A percentile compares a stretch with the other conserved stretches of the same genome.
Evolutionary conservation across 2,888 invertebrate genomes (phyloP).

Genomic region (Limnephilus auricula): DNA sequence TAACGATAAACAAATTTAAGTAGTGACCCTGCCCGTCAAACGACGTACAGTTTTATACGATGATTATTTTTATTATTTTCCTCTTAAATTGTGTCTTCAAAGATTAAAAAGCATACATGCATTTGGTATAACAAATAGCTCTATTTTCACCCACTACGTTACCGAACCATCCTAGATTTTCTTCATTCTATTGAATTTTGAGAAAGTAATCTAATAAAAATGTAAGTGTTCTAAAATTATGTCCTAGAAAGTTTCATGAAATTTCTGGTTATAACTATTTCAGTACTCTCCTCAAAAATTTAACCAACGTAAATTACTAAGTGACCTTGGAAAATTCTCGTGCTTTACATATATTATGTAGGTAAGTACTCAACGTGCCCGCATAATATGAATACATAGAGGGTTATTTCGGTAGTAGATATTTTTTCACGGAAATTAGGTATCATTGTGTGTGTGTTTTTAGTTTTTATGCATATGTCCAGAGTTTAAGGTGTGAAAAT

Average conservation of each 20-base stretch:
- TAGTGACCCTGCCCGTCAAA: neutral
- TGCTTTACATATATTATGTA: neutral
- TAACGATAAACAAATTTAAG: no score
- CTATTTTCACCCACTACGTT: no score
- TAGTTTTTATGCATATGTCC: neutral
- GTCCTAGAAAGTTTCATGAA: neutral
- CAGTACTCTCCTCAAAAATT: neutral
- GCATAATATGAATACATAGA: neutral
- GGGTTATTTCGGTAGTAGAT: neutral
- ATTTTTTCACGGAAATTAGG: neutral
- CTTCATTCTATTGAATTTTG: neutral
- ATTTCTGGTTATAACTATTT: neutral
- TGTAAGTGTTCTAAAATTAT: neutral
- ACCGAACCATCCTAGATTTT: neutral
- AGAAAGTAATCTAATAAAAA: neutral
- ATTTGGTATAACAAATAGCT: neutral
- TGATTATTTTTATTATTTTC: neutral
- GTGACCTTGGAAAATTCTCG: neutral
- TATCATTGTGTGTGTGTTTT: neutral
- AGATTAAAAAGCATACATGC: neutral
- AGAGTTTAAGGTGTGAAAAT: neutral
- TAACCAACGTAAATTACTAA: neutral
- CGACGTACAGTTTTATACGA: neutral
- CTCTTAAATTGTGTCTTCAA: neutral
- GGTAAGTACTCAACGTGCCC: neutral